Conservation (phyloP, 2,113 vertebrate genomes). For the Taurulus bubalis region DNA sequence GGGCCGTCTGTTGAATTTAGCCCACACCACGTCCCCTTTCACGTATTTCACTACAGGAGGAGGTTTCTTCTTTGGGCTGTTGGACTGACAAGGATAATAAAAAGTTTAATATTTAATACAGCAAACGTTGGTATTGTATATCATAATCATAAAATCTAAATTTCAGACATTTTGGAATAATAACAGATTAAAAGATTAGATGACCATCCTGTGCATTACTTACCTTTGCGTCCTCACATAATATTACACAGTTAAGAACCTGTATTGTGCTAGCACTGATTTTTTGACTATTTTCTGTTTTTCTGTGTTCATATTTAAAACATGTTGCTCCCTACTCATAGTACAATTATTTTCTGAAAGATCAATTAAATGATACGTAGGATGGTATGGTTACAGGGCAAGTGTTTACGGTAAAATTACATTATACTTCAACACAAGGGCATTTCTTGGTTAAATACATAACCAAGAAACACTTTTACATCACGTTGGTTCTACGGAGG, state of each 20-base stretch:
- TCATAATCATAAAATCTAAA: neutral
- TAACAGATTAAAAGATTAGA: neutral
- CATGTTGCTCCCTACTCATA: neutral
- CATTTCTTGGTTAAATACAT: neutral
- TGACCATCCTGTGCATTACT: rapidly evolving
- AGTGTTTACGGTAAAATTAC: neutral
- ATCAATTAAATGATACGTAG: neutral
- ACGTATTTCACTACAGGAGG: constrained; percentile 87
- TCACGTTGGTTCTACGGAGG: neutral
- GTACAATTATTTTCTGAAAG: neutral
- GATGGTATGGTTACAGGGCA: neutral
- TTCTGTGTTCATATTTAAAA: neutral
- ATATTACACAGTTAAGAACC: neutral
- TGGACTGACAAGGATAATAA: constrained; percentile 83
- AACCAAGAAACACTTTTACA: neutral
- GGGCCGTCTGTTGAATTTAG: constrained; percentile 95
- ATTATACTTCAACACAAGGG: neutral
- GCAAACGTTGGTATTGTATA: neutral
- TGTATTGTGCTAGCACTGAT: neutral
- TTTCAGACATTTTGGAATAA: neutral
- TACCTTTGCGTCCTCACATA: neutral
- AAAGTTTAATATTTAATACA: constrained; percentile 25
- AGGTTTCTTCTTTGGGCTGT: constrained; percentile 89
- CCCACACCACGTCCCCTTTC: constrained; percentile 96
- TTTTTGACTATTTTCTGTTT: neutral